Evolutionary conservation across 2,113 vertebrate genomes (phyloP), one percentile per base, ranked within the genome.

Genomic region (Rallus limicola): DNA sequence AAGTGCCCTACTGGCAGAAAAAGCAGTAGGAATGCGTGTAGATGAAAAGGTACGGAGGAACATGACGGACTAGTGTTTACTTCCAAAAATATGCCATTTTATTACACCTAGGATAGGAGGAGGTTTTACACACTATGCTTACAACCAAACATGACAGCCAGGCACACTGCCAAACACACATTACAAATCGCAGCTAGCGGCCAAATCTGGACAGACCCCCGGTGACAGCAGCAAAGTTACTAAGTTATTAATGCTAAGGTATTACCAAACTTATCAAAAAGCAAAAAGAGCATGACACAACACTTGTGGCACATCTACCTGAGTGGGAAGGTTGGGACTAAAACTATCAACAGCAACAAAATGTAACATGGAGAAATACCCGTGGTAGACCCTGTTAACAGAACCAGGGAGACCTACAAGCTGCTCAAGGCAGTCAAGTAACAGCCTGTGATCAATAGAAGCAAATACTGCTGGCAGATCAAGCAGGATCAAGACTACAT

Each of bases 401-500:
- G 87, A 95, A 87, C 76, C 84, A 91, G 60, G 55, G 88, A 97
- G 95, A 96, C 82, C 88, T 90, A 88, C 88, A 95, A 94, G 95
- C 82, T 96, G 94, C 97, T 97, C 95, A 92, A 86, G 86, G 88
- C 88, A 96, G 84, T 82, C 90, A 96, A 90, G 17, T 84, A 95
- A 95, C 94, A 91, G 87, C 58, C 93, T 91, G 91, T 94, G 94
- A 97, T 97, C 97, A 96, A 97, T 72, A 95, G 96, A 80, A 92
- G 94, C 95, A 97, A 97, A 94, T 91, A 94, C 91, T 86, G 86
- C 94, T 94, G 93, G 91, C 92, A 96, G 93, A 95, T 95, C 95
- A 96, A 93, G 95, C 86, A 96, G 95, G 95, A 96, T 95, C 96
- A 96, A 95, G 93, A 75, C 90, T 96, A 93, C 92, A 92, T 94